phyloP scores from a whole-genome alignment of 2,113 vertebrate genomes.

The Mesoclemmys tuberculata region DNA sequence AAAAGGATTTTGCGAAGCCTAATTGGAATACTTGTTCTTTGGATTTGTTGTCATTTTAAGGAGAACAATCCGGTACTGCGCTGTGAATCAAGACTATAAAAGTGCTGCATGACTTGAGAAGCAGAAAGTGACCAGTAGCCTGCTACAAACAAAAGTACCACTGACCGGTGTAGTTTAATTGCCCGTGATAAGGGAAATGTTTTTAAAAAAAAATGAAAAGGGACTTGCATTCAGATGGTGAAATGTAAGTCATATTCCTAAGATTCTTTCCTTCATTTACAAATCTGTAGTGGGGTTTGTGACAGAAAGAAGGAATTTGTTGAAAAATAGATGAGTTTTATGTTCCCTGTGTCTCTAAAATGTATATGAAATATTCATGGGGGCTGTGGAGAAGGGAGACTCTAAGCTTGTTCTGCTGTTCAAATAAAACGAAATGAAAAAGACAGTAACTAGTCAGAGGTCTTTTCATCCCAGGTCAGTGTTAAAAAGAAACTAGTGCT shows the following conservation, averaged over 20 bases:
- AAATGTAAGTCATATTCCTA: constrained; percentile 38
- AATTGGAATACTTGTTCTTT: not conserved
- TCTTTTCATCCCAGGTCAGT: constrained; percentile 32
- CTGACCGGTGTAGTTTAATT: not conserved
- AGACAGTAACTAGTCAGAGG: constrained; percentile 7
- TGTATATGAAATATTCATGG: constrained; percentile 71
- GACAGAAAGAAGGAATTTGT: not conserved
- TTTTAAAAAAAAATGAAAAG: not conserved
- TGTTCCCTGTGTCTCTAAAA: constrained; percentile 41
- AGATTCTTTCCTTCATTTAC: constrained; percentile 36
- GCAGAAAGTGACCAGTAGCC: constrained; percentile 1
- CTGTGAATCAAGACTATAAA: not conserved
- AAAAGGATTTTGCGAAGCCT: not conserved
- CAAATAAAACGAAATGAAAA: constrained; percentile 2
- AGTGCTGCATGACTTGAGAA: constrained; percentile 19
- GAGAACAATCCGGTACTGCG: not conserved
- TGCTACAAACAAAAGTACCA: not conserved
- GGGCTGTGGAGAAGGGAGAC: not conserved
- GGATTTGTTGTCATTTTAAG: not conserved
- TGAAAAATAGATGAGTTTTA: constrained; percentile 49
- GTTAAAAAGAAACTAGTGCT: constrained; percentile 34
- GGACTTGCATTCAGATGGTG: not conserved
- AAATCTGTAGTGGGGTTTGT: not conserved
- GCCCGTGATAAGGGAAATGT: not conserved
- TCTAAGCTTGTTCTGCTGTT: constrained; percentile 51